These are phyloP conservation scores for Clanis bilineata DNA, from an alignment of 2,888 invertebrate species.

Conservation along the genomic window DNA sequence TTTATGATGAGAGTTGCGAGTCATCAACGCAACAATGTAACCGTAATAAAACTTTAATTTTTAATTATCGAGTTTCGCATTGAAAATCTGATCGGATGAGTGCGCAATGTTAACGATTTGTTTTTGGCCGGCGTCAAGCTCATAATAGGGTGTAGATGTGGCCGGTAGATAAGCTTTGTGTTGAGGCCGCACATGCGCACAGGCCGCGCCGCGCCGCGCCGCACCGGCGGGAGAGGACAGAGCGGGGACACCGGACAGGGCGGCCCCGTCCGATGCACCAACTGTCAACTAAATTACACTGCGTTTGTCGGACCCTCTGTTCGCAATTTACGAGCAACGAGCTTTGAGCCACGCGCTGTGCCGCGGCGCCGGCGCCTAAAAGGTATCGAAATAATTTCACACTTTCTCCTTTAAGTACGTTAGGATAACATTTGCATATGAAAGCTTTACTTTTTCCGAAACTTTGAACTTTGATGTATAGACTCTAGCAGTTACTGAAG, in stretches of 20 bases:
- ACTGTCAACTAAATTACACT: slow-evolving; percentile 78
- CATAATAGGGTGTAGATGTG: slow-evolving; percentile 76
- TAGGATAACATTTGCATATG: slow-evolving; percentile 6
- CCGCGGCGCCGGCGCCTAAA: slow-evolving; percentile 56
- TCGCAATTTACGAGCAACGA: slow-evolving; percentile 71
- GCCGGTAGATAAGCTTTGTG: slow-evolving; percentile 68
- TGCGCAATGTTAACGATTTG: slow-evolving; percentile 59
- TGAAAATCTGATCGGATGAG: slow-evolving; percentile 29
- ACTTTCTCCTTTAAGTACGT: slow-evolving; percentile 42
- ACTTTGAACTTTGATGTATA: not conserved
- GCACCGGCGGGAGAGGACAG: slow-evolving; percentile 38
- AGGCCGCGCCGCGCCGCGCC: no score
- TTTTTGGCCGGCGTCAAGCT: slow-evolving; percentile 69
- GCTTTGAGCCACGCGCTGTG: slow-evolving; percentile 49
- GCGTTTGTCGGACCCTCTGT: slow-evolving; percentile 71
- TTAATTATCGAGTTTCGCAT: slow-evolving; percentile 29
- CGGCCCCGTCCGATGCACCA: slow-evolving; percentile 45
- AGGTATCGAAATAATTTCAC: slow-evolving; percentile 44
- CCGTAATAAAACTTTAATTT: slow-evolving; percentile 16
- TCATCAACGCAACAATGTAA: slow-evolving; percentile 1
- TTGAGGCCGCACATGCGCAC: slow-evolving; percentile 35
- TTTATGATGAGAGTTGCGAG: not conserved
- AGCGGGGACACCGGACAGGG: slow-evolving; percentile 37
- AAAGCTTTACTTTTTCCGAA: not conserved
- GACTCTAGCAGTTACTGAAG: no score